phyloP scores from a whole-genome alignment of 2,797 vertebrate species.

The Graptemys geographica region DNA sequence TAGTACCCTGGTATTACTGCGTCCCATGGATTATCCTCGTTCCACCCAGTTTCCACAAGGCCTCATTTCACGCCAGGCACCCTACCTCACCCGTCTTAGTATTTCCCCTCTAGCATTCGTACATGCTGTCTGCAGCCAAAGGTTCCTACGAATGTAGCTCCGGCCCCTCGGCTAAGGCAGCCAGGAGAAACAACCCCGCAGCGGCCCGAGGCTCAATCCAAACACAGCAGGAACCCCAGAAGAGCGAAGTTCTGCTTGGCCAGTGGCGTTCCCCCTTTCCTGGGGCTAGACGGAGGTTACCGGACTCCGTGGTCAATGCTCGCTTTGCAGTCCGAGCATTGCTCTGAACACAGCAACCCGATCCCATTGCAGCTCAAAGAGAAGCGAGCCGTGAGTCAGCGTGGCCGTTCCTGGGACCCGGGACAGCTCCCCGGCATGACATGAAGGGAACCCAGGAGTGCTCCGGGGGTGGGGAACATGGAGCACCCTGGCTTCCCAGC shows the following conservation, averaged over 20 bases:
- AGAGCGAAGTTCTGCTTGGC: background rate
- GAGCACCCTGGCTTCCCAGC: background rate
- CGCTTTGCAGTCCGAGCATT: background rate
- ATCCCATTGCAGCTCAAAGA: background rate
- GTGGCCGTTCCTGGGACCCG: background rate
- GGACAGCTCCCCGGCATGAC: background rate
- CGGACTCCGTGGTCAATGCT: background rate
- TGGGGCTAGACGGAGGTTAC: background rate
- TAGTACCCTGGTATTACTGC: background rate
- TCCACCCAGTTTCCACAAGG: background rate
- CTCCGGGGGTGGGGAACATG: background rate
- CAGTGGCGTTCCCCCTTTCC: background rate
- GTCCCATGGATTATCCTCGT: background rate
- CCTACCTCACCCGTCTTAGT: background rate
- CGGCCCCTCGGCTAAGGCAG: background rate
- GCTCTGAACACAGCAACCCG: background rate
- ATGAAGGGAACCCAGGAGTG: background rate
- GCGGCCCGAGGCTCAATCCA: background rate
- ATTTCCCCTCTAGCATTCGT: background rate
- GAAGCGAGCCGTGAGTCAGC: too few relatives aligned
- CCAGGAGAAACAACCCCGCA: background rate
- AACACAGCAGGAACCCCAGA: background rate
- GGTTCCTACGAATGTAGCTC: background rate
- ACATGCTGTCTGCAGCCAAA: background rate
- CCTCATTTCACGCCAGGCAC: background rate